A percentile compares a stretch with the other conserved stretches of the same genome.
These are phyloP conservation scores for Iselma pallidipennis DNA, from an alignment of 2,888 invertebrate species.

Conservation along the genomic window DNA sequence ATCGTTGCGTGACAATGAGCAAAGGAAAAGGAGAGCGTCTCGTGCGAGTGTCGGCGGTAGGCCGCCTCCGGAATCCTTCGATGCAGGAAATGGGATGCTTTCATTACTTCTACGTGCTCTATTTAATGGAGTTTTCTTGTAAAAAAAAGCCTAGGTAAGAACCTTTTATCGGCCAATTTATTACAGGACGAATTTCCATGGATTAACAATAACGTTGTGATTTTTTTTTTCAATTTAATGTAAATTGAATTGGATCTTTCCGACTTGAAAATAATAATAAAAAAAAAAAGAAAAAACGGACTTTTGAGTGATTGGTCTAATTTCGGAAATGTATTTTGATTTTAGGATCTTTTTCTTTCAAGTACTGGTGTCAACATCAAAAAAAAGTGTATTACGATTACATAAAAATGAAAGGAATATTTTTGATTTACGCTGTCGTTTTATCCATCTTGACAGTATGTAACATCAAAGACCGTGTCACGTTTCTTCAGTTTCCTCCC, in stretches of 20 bases:
- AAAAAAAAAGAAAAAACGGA: not conserved
- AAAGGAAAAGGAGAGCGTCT: conserved; percentile 12
- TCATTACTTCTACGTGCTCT: conserved; percentile 56
- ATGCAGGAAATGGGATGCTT: conserved; percentile 55
- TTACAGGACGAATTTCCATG: conserved; percentile 41
- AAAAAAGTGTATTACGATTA: not conserved
- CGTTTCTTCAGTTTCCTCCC: conserved; percentile 26
- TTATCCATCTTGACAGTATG: conserved; percentile 19
- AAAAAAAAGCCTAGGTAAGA: conserved; percentile 55
- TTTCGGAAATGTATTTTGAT: too few relatives aligned
- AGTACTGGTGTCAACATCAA: not conserved
- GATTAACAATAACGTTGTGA: conserved; percentile 36
- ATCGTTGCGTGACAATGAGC: conserved; percentile 55
- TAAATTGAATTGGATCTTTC: not conserved
- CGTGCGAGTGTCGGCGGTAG: conserved; percentile 12
- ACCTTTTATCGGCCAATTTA: conserved; percentile 53
- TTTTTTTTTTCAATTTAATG: conserved; percentile 20
- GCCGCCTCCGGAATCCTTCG: conserved; percentile 32
- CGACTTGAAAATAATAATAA: not conserved
- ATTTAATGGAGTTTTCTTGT: conserved; percentile 58
- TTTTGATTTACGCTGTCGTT: conserved; percentile 25
- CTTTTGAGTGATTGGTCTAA: not conserved
- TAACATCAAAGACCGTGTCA: conserved; percentile 36
- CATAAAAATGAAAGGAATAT: conserved; percentile 12
- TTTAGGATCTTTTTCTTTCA: too few relatives aligned